Evolutionary conservation across 2,888 invertebrate genomes (phyloP), one percentile per base, ranked within the genome.

Genomic region (Nasonovia ribisnigri): DNA sequence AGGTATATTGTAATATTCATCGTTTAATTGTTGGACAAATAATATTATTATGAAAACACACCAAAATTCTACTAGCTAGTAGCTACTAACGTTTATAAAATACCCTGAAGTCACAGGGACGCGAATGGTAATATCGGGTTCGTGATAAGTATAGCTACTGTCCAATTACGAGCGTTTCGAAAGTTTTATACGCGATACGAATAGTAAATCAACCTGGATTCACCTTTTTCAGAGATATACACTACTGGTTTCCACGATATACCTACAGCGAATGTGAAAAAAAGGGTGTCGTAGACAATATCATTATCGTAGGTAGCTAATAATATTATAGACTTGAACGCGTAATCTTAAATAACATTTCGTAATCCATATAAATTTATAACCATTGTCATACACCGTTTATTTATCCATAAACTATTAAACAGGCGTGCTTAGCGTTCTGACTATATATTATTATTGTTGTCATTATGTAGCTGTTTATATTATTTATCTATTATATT

Each of bases 131-230:
- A 92, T 48, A 42, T 88, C 87, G 29, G 48, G 60, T 92, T 92
- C 67, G 92, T 36, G 26, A 67, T 67, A 84, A 86, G 48, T 48
- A 48, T 51, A 54, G 26, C 48, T n/a, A 54, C 89, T 60, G 89
- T 93, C 93, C 93, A 93, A 93, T 93, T 93, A 93, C 88, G 84
- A 84, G 42, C n/a, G 60, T 93, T 93, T 89, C 90, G 93, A 93
- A 93, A 93, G 93, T 93, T 92, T 48, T 13, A 29, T 89, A 93
- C 93, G 84, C 90, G 93, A 86, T 84, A 48, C 89, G 89, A 84
- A 93, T 90, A 42, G 89, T 20, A 93, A 93, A 90, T 93, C 90
- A 93, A 93, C 93, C 88, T 84, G 88, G 88, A 89, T 93, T 93
- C 88, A 90, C 93, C 93, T 86, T 93, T 93, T 93, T 93, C 93